A percentile compares a stretch with the other conserved stretches of the same genome.
Conservation (phyloP, 2,113 vertebrate genomes). For the Corvus moneduloides region DNA sequence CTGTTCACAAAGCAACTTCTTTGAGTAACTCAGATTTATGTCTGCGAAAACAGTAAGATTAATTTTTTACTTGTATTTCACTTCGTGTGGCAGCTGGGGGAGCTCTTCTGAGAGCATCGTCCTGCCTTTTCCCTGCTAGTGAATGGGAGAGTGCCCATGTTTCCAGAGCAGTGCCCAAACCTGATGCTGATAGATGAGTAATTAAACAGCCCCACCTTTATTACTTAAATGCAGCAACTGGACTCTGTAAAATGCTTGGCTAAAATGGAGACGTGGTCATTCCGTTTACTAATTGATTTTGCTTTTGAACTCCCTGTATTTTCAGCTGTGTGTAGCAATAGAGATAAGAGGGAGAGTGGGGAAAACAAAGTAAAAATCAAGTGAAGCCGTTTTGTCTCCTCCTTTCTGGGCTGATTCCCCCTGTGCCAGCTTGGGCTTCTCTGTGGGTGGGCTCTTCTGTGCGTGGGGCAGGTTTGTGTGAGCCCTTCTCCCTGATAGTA, state of each 20-base stretch:
- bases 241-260: background rate
- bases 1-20: background rate
- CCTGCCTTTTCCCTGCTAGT: background rate
- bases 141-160: background rate
- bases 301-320: background rate
- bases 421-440: accelerated
- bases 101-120: background rate
- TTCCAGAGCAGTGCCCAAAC: background rate
- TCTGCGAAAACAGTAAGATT: background rate
- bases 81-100: background rate
- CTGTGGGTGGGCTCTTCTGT: accelerated
- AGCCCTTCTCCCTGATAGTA: accelerated
- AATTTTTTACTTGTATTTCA: background rate
- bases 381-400: background rate
- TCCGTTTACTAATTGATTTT: background rate
- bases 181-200: background rate
- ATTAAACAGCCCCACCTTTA: background rate
- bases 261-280: background rate
- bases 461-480: background rate
- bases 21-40: background rate
- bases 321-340: background rate
- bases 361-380: background rate
- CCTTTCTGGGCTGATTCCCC: background rate
- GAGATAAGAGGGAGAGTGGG: background rate
- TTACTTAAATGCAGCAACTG: background rate